phyloP scores from a whole-genome alignment of 2,888 invertebrate species.

The Melikaiella ostensackeni region DNA sequence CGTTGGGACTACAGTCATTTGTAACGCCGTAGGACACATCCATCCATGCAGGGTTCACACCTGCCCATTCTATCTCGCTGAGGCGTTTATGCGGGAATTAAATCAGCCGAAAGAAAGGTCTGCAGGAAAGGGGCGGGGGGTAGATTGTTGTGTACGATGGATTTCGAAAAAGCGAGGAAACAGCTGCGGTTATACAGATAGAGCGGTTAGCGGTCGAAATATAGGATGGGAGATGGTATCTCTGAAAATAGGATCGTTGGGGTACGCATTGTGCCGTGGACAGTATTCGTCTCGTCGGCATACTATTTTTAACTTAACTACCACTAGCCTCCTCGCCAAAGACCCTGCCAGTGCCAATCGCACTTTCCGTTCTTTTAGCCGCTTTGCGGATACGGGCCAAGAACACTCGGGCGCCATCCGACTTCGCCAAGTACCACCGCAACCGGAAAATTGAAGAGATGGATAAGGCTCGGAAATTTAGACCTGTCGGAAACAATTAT shows the following conservation, averaged over 20 bases:
- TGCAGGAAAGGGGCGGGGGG: slow-evolving; percentile 40
- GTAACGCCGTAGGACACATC: background rate
- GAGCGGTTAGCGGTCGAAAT: slow-evolving; percentile 62
- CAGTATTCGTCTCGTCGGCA: slow-evolving; percentile 38
- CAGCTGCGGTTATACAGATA: slow-evolving; percentile 61
- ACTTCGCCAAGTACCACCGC: slow-evolving; percentile 23
- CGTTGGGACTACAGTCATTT: slow-evolving; percentile 27
- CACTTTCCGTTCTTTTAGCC: slow-evolving; percentile 14
- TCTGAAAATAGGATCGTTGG: slow-evolving; percentile 74
- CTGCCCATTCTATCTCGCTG: slow-evolving; percentile 29
- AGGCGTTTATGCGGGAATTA: slow-evolving; percentile 44
- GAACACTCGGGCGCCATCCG: slow-evolving; percentile 30
- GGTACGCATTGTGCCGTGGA: slow-evolving; percentile 56
- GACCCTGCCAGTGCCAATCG: slow-evolving; percentile 21
- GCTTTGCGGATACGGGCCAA: slow-evolving; percentile 16
- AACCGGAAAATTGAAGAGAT: slow-evolving; percentile 25
- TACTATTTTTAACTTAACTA: slow-evolving; percentile 47
- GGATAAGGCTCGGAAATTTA: slow-evolving; percentile 14
- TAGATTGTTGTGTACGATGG: slow-evolving; percentile 33
- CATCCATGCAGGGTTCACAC: slow-evolving; percentile 38
- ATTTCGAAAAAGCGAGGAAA: slow-evolving; percentile 45
- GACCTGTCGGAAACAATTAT: slow-evolving; percentile 30
- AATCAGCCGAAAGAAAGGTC: slow-evolving; percentile 48
- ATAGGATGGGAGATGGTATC: slow-evolving; percentile 66
- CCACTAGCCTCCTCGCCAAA: background rate